These are phyloP conservation scores for Willisornis vidua DNA, from an alignment of 2,113 vertebrate genomes.

Conservation along the genomic window DNA sequence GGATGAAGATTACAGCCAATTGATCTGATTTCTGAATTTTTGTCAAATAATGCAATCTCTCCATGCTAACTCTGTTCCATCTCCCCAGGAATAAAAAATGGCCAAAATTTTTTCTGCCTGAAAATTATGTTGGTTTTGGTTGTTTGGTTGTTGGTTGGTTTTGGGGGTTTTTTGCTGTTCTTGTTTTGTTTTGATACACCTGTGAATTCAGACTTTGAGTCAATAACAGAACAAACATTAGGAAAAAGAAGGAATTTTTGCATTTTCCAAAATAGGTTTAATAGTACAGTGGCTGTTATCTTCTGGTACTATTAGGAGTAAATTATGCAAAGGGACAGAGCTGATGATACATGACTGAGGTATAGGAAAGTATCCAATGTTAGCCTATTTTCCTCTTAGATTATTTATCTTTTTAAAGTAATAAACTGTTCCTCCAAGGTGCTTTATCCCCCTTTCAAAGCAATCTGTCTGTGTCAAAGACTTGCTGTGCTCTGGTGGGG, in stretches of 20 bases:
- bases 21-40: neutral
- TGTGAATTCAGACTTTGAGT: neutral
- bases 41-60: neutral
- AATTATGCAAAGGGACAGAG: neutral
- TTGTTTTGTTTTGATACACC: neutral
- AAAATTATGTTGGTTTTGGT: neutral
- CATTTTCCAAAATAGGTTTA: neutral
- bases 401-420: neutral
- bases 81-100: neutral
- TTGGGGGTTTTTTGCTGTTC: no score
- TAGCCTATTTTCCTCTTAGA: neutral
- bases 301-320: neutral
- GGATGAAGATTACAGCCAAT: neutral
- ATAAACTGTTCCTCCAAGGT: neutral
- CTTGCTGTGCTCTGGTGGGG: rapidly evolving
- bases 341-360: neutral
- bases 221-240: neutral
- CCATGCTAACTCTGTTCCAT: neutral
- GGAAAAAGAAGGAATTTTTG: neutral
- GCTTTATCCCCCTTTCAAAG: neutral
- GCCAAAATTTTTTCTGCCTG: neutral
- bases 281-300: neutral
- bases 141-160: no score
- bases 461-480: neutral
- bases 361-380: neutral